Conservation (phyloP, 23 tunicate genomes). For the Clavelina lepadiformis region DNA sequence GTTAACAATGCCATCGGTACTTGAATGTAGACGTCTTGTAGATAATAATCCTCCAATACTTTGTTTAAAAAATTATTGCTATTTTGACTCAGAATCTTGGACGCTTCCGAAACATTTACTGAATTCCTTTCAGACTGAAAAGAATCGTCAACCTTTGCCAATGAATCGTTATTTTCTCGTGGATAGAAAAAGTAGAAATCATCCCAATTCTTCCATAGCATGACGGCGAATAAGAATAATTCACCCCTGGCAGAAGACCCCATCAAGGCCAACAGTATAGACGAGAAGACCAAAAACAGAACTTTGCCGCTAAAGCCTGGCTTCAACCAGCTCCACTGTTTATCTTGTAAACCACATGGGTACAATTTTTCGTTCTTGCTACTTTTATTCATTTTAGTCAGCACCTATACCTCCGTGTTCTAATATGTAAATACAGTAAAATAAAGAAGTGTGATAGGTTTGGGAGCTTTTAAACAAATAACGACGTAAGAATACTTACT, state of each 20-base stretch:
- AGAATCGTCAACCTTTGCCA: too few species aligned
- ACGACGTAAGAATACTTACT: too few species aligned
- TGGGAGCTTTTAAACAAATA: too few species aligned
- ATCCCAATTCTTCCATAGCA: conserved; percentile 64
- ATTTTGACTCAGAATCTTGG: neutral
- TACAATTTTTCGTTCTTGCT: too few species aligned
- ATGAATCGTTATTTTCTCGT: neutral
- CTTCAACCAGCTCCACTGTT: too few species aligned
- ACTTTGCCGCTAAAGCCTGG: too few species aligned
- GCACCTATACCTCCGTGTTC: too few species aligned
- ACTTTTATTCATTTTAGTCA: too few species aligned
- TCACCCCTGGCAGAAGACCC: conserved; percentile 75
- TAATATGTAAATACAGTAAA: too few species aligned
- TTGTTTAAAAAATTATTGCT: conserved; percentile 7
- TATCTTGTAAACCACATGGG: too few species aligned
- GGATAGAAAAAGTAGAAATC: conserved; percentile 8
- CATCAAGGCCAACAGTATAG: conserved; percentile 36
- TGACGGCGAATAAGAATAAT: conserved; percentile 40
- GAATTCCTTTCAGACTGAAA: neutral
- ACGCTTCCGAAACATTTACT: neutral
- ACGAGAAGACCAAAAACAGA: too few species aligned
- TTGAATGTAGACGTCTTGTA: conserved; percentile 39
- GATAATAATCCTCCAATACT: conserved; percentile 27
- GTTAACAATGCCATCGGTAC: conserved; percentile 15
- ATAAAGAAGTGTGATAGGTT: too few species aligned